A percentile compares a stretch with the other conserved stretches of the same genome.
phyloP scores from a whole-genome alignment of 2,888 invertebrate genomes.

The Eupithecia pulchellata region DNA sequence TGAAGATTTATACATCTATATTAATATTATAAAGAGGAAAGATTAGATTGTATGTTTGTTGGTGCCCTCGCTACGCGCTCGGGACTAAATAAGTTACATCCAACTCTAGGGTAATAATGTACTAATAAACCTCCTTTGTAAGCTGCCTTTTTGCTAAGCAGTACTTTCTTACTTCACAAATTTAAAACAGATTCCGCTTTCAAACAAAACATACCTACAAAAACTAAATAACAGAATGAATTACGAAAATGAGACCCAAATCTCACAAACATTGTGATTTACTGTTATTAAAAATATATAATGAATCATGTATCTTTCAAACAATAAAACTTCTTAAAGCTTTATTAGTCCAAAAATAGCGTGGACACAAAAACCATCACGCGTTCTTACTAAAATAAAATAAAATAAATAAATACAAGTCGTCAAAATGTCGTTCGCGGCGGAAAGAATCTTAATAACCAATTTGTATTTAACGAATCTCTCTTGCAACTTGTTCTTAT shows the following conservation, averaged over 20 bases:
- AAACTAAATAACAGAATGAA: too few species aligned
- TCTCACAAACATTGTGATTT: background rate
- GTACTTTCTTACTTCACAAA: too few species aligned
- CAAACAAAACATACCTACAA: too few species aligned
- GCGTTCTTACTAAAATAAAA: constrained; percentile 27
- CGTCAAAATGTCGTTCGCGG: constrained; percentile 56
- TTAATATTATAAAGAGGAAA: too few species aligned
- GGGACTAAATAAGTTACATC: too few species aligned
- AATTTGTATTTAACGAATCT: constrained; percentile 82
- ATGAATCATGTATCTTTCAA: constrained; percentile 9
- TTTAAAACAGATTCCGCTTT: too few species aligned
- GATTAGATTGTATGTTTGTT: too few species aligned
- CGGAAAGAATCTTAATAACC: constrained; percentile 81
- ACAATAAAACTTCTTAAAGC: background rate
- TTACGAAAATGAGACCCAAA: background rate
- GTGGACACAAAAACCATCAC: constrained; percentile 35
- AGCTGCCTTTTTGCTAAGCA: too few species aligned
- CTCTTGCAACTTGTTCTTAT: constrained; percentile 52
- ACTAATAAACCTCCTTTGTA: too few species aligned
- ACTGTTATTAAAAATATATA: background rate
- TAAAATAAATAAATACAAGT: constrained; percentile 24
- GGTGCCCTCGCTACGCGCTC: too few species aligned
- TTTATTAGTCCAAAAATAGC: constrained; percentile 34
- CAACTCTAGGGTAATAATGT: too few species aligned
- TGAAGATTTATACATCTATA: too few species aligned